A percentile compares a stretch with the other conserved stretches of the same genome.
Evolutionary conservation across 1,140 invertebrate genomes (phyloP).

Genomic region (Sinonovacula constricta): DNA sequence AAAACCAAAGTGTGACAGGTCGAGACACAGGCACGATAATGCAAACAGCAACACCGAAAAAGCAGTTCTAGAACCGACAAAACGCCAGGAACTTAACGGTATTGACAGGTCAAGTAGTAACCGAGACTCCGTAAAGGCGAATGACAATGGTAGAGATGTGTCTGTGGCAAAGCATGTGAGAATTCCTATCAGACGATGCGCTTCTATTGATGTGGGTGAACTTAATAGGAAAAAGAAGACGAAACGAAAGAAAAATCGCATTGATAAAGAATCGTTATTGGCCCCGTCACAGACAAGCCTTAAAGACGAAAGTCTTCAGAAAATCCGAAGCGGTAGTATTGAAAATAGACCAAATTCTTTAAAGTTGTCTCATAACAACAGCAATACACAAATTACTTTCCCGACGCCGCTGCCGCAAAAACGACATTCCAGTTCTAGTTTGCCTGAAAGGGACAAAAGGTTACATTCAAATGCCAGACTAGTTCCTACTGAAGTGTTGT

Average conservation of each 20-base stretch:
- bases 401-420: constrained; percentile 43
- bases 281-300: constrained; percentile 11
- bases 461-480: constrained; percentile 14
- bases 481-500: constrained; percentile 14
- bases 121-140: too few relatives aligned
- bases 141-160: too few relatives aligned
- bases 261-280: constrained; percentile 26
- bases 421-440: constrained; percentile 30
- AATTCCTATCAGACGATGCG: constrained; percentile 39
- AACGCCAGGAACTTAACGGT: too few relatives aligned
- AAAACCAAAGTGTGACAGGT: too few relatives aligned
- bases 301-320: neutral
- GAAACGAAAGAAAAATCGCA: constrained; percentile 37
- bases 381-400: constrained; percentile 18
- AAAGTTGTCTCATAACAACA: constrained; percentile 18
- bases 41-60: too few relatives aligned
- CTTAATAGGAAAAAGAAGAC: constrained; percentile 42
- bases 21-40: too few relatives aligned
- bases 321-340: constrained; percentile 21
- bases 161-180: constrained; percentile 12
- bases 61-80: too few relatives aligned
- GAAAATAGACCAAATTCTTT: constrained; percentile 31
- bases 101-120: too few relatives aligned
- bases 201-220: constrained; percentile 46
- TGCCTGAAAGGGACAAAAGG: neutral